Percentiles rank a stretch among this genome's conserved stretches.
These are phyloP conservation scores for Odobenus rosmarus DNA, from an alignment of 2,113 vertebrate species.

Conservation along the genomic window DNA sequence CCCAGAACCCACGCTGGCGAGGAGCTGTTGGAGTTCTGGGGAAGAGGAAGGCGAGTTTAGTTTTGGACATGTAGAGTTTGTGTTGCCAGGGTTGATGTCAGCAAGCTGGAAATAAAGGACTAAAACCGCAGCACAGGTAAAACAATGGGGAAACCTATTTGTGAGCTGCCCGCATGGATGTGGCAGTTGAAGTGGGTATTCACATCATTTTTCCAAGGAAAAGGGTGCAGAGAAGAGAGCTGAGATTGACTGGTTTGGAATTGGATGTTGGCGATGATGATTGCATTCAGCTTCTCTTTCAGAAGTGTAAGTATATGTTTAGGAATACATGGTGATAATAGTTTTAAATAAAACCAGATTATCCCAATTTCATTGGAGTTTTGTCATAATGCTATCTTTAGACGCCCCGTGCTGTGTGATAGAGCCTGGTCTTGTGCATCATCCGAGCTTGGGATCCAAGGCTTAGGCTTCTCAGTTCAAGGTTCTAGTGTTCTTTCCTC, in stretches of 20 bases:
- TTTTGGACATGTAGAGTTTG: background rate
- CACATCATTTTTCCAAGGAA: background rate
- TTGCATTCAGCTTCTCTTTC: background rate
- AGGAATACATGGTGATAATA: background rate
- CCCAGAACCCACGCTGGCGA: background rate
- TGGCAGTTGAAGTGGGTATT: background rate
- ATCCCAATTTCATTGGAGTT: background rate
- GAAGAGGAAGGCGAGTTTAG: background rate
- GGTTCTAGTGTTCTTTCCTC: background rate
- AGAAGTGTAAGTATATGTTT: background rate
- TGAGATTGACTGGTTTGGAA: background rate
- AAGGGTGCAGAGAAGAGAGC: background rate
- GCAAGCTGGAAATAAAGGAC: background rate
- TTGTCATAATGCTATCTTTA: background rate
- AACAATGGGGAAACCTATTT: background rate
- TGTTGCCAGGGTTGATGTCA: background rate
- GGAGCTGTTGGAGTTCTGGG: background rate
- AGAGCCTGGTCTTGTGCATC: background rate
- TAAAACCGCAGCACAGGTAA: background rate
- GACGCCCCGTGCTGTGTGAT: background rate
- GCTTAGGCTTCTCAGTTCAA: background rate
- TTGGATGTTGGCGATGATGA: background rate
- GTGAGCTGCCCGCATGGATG: background rate
- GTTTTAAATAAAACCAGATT: background rate
- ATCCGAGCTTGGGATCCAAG: background rate